These are phyloP conservation scores for Hyperoplus immaculatus DNA, from an alignment of 2,797 vertebrate genomes.

Conservation along the genomic window DNA sequence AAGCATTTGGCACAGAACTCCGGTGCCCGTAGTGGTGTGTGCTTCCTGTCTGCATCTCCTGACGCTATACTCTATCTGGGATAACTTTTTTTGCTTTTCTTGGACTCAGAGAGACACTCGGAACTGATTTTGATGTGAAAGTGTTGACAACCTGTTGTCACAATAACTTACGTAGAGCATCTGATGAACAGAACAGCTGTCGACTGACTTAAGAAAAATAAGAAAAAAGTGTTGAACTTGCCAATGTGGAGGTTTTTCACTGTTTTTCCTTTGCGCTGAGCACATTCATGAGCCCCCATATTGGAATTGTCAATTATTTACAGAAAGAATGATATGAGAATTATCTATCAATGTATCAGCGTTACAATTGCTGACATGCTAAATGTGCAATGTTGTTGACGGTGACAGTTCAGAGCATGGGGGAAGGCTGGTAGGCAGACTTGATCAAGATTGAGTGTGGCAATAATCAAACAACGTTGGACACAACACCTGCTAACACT, in stretches of 20 bases:
- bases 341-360: constrained; percentile 71
- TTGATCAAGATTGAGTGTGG: constrained; percentile 78
- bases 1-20: constrained; percentile 75
- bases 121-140: constrained; percentile 35
- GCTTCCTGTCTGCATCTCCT: constrained; percentile 77
- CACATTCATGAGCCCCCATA: constrained; percentile 29
- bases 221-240: constrained; percentile 18
- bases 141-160: constrained; percentile 60
- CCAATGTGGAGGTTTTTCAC: constrained; percentile 20
- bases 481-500: constrained; percentile 80
- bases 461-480: constrained; percentile 76
- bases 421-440: constrained; percentile 37
- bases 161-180: constrained; percentile 40
- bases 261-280: constrained; percentile 15
- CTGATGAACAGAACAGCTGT: constrained; percentile 60
- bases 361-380: constrained; percentile 68
- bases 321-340: constrained; percentile 65
- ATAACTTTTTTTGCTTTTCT: constrained; percentile 39
- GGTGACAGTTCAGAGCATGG: constrained; percentile 56
- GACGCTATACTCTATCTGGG: constrained; percentile 54
- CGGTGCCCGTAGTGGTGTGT: constrained; percentile 57
- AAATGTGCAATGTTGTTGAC: constrained; percentile 63
- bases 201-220: neutral
- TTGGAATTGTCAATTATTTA: constrained; percentile 66
- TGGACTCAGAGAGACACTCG: constrained; percentile 18